phyloP scores from a whole-genome alignment of 2,113 vertebrate genomes.

The Bufo bufo region DNA sequence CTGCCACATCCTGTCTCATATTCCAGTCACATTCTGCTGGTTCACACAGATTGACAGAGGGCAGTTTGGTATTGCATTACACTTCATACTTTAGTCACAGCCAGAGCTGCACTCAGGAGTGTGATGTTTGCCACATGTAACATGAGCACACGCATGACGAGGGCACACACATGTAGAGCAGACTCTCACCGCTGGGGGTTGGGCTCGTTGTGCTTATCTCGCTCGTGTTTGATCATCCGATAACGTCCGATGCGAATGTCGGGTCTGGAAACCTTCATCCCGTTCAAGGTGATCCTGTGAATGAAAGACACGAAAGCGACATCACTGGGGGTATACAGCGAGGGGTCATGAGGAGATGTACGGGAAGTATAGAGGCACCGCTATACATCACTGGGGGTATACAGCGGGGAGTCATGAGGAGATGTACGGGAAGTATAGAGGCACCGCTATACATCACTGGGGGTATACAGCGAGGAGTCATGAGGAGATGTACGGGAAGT shows the following conservation, averaged over 20 bases:
- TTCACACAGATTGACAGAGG: not conserved
- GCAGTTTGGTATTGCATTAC: not conserved
- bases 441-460: too few species aligned
- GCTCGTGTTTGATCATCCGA: slow-evolving; percentile 98
- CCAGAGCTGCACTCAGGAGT: not conserved
- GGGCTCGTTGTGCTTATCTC: slow-evolving; percentile 98
- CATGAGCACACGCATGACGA: too few species aligned
- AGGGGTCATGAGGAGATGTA: too few species aligned
- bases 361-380: too few species aligned
- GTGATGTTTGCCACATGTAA: too few species aligned
- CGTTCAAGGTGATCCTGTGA: slow-evolving; percentile 93
- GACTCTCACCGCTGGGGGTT: slow-evolving; percentile 82
- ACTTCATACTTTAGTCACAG: not conserved
- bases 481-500: too few species aligned
- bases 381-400: too few species aligned
- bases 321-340: too few species aligned
- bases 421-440: too few species aligned
- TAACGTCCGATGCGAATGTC: slow-evolving; percentile 96
- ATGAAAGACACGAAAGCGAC: slow-evolving; percentile 33
- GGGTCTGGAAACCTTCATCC: slow-evolving; percentile 98
- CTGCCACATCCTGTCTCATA: not conserved
- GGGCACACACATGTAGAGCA: not conserved
- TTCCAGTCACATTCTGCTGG: too few species aligned
- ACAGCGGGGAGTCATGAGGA: too few species aligned
- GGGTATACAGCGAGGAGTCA: too few species aligned